phyloP scores from a whole-genome alignment of 2,113 vertebrate genomes.

The Salvelinus alpinus region DNA sequence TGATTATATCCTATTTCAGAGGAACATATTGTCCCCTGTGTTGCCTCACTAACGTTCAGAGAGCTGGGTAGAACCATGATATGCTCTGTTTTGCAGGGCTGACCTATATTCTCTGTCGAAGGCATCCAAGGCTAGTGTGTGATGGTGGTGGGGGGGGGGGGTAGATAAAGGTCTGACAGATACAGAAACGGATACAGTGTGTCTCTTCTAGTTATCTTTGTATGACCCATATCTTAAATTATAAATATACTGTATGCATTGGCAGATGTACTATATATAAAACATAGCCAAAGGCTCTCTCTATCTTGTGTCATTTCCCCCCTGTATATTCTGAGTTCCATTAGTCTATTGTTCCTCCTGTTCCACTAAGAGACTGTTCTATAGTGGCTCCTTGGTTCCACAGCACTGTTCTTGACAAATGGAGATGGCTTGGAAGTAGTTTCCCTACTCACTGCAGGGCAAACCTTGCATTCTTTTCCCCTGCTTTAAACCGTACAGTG shows the following conservation, averaged over 20 bases:
- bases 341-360: slow-evolving; percentile 15
- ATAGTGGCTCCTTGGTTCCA: slow-evolving; percentile 25
- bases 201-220: not conserved
- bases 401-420: slow-evolving; percentile 70
- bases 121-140: not conserved
- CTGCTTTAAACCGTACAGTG: slow-evolving; percentile 49
- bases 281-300: not conserved
- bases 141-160: not conserved
- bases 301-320: not conserved
- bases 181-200: not conserved
- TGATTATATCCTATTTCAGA: too few relatives aligned
- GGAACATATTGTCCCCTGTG: not conserved
- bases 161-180: not conserved
- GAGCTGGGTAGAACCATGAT: not conserved
- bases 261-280: not conserved
- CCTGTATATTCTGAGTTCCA: slow-evolving; percentile 18
- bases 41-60: not conserved
- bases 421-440: slow-evolving; percentile 67
- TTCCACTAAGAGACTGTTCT: slow-evolving; percentile 53
- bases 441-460: slow-evolving; percentile 60
- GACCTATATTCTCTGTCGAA: slow-evolving; percentile 20
- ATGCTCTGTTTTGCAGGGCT: slow-evolving; percentile 9
- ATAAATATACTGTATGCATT: not conserved
- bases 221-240: not conserved
- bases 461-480: slow-evolving; percentile 30